Evolutionary conservation across 2,888 invertebrate genomes (phyloP).

Genomic region (Oithona nana): DNA sequence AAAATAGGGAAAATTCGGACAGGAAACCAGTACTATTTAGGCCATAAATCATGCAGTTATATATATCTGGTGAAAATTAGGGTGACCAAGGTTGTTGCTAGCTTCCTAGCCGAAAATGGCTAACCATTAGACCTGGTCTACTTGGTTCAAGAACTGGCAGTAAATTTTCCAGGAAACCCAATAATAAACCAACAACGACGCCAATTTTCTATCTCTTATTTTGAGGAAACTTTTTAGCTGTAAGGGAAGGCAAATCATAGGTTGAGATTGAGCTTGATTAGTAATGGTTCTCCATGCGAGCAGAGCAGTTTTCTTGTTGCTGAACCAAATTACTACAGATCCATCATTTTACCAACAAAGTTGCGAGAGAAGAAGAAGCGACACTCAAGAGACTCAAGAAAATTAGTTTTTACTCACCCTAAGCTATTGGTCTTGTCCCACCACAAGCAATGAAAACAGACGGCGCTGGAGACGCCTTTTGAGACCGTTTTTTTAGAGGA

Average conservation of each 20-base stretch:
- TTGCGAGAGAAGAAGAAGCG: background rate
- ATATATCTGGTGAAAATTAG: background rate
- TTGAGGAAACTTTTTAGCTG: background rate
- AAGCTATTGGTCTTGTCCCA: no score
- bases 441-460: background rate
- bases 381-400: background rate
- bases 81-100: background rate
- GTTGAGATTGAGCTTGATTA: background rate
- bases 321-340: background rate
- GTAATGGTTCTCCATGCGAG: background rate
- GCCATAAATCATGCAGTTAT: background rate
- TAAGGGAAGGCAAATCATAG: background rate
- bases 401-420: background rate
- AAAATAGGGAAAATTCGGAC: no score
- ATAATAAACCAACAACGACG: background rate
- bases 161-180: background rate
- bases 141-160: no score
- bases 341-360: background rate
- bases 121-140: background rate
- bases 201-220: background rate
- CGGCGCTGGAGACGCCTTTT: no score
- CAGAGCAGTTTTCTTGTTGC: no score
- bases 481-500: no score
- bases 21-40: background rate
- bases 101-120: no score